These are phyloP conservation scores for Morone chrysops DNA, from an alignment of 2,113 vertebrate species.

Conservation along the genomic window DNA sequence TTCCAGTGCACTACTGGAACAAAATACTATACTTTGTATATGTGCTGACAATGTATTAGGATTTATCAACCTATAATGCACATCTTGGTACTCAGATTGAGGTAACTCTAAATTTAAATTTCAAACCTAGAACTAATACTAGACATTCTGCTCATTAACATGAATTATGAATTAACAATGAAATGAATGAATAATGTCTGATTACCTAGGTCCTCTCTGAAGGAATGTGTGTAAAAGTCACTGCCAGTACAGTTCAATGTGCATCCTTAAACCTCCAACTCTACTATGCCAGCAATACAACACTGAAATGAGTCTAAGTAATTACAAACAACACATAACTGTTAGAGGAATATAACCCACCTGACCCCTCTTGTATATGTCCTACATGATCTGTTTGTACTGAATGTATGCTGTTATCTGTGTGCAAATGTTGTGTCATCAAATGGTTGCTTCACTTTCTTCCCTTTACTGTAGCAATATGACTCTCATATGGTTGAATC, in stretches of 20 bases:
- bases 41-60: no score
- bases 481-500: not conserved
- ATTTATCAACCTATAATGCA: not conserved
- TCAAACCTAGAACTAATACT: not conserved
- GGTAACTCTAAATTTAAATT: not conserved
- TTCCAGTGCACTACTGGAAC: not conserved
- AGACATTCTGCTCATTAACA: not conserved
- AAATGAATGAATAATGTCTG: not conserved
- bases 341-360: not conserved
- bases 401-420: not conserved
- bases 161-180: not conserved
- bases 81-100: not conserved
- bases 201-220: not conserved
- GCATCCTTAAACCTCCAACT: not conserved
- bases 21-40: not conserved
- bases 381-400: not conserved
- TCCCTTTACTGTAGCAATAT: no score
- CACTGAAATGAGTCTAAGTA: not conserved
- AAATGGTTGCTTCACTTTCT: not conserved
- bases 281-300: not conserved
- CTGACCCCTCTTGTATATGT: not conserved
- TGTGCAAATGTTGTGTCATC: not conserved
- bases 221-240: not conserved
- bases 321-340: not conserved
- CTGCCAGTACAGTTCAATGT: not conserved